phyloP scores from a whole-genome alignment of 2,888 invertebrate species.

The Anaspis maculata region DNA sequence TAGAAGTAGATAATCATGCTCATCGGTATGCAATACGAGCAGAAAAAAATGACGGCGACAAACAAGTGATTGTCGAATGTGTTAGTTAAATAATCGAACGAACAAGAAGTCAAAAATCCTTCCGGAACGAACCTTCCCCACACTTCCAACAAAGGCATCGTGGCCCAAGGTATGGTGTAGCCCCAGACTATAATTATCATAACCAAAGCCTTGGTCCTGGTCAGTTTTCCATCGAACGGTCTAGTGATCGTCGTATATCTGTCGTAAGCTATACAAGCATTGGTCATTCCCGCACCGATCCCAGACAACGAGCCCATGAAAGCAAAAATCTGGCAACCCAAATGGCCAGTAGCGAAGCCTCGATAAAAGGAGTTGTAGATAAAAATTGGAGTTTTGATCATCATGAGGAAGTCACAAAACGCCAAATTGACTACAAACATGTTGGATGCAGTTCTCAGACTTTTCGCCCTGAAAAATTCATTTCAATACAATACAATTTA shows the following conservation, averaged over 20 bases:
- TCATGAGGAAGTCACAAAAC: conserved; percentile 78
- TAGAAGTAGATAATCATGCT: conserved; percentile 72
- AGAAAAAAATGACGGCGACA: conserved; percentile 65
- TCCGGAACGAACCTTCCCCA: conserved; percentile 88
- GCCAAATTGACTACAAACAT: conserved; percentile 77
- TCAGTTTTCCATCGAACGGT: conserved; percentile 75
- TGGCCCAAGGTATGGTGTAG: conserved; percentile 73
- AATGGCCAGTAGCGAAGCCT: conserved; percentile 65
- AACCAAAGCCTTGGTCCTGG: conserved; percentile 68
- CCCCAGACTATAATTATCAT: conserved; percentile 67
- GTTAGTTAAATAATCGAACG: conserved; percentile 74
- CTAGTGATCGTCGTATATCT: conserved; percentile 71
- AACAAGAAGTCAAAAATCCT: conserved; percentile 81
- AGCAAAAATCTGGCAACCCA: conserved; percentile 70
- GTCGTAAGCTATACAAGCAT: conserved; percentile 80
- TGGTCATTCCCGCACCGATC: conserved; percentile 71
- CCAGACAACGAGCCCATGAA: conserved; percentile 71
- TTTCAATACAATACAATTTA: no score
- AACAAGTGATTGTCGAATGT: conserved; percentile 72
- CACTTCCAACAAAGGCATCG: conserved; percentile 69
- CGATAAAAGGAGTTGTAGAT: conserved; percentile 75
- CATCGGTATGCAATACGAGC: conserved; percentile 73
- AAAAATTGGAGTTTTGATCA: conserved; percentile 77
- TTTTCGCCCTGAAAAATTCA: conserved; percentile 69
- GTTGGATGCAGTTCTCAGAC: conserved; percentile 71